These are phyloP conservation scores for Imbricaverruca yamaguchii DNA, from an alignment of 2,888 invertebrate species.

Conservation along the genomic window DNA sequence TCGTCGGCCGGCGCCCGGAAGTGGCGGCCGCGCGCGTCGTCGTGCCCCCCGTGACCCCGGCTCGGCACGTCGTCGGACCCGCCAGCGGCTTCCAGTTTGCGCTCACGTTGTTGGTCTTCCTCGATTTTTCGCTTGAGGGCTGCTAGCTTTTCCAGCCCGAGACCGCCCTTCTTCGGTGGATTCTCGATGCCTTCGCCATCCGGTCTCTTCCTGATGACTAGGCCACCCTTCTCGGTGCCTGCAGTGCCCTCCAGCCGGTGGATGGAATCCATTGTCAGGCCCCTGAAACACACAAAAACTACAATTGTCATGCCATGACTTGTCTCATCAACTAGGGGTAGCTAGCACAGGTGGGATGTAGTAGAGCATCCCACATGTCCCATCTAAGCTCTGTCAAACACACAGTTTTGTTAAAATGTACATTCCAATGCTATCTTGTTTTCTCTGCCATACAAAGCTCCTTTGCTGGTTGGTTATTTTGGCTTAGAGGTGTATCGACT, in stretches of 20 bases:
- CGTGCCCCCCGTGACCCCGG: background rate
- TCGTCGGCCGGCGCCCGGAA: conserved; percentile 74
- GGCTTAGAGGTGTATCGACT: too few relatives aligned
- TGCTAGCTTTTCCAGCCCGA: conserved; percentile 79
- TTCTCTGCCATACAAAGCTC: too few relatives aligned
- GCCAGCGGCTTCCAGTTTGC: conserved; percentile 21
- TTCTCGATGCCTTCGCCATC: conserved; percentile 32
- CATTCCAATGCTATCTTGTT: too few relatives aligned
- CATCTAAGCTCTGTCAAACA: too few relatives aligned
- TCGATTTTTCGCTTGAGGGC: conserved; percentile 39
- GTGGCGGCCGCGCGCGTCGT: conserved; percentile 45
- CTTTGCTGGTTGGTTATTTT: too few relatives aligned
- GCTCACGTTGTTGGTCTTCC: conserved; percentile 28
- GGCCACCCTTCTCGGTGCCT: conserved; percentile 30
- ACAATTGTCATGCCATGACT: too few relatives aligned
- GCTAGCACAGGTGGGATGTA: too few relatives aligned
- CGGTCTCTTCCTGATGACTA: conserved; percentile 29
- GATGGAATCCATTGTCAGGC: background rate
- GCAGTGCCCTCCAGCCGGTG: conserved; percentile 30
- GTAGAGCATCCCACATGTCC: too few relatives aligned
- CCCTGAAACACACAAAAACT: too few relatives aligned
- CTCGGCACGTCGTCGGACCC: conserved; percentile 8
- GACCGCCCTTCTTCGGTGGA: conserved; percentile 49
- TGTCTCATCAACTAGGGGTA: too few relatives aligned
- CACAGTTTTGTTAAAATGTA: too few relatives aligned